phyloP scores from a whole-genome alignment of 2,888 invertebrate species.

The Thumatha senex region DNA sequence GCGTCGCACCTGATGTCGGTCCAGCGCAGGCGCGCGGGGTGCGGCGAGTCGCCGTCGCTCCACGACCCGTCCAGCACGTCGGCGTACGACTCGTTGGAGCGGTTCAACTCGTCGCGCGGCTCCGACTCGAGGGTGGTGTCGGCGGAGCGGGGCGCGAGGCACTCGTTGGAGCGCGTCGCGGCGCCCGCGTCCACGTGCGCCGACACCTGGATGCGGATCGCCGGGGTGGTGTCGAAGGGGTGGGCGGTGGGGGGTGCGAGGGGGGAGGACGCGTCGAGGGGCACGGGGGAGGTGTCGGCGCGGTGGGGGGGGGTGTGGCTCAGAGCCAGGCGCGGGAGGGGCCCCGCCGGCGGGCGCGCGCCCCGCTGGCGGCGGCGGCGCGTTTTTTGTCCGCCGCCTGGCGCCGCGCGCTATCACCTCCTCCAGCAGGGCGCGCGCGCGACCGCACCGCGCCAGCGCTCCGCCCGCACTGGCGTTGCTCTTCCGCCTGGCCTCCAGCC shows the following conservation, averaged over 20 bases:
- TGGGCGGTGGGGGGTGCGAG: neutral
- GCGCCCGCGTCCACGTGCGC: constrained; percentile 12
- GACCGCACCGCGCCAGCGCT: constrained; percentile 14
- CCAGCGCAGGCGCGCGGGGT: constrained; percentile 52
- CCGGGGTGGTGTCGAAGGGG: too few species aligned
- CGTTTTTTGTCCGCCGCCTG: constrained; percentile 86
- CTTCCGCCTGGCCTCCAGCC: constrained; percentile 33
- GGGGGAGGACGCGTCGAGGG: constrained; percentile 24
- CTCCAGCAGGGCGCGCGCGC: constrained; percentile 74
- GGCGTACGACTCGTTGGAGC: constrained; percentile 78
- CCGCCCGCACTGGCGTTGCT: constrained; percentile 24
- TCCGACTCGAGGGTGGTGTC: constrained; percentile 68
- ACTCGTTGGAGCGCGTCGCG: constrained; percentile 72
- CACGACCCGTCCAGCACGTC: constrained; percentile 71
- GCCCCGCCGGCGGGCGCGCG: constrained; percentile 80
- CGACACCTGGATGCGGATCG: too few species aligned
- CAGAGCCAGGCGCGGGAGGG: constrained; percentile 61
- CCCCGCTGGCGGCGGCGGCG: constrained; percentile 88
- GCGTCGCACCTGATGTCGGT: constrained; percentile 63
- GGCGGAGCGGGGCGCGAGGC: constrained; percentile 63
- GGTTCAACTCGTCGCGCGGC: constrained; percentile 60
- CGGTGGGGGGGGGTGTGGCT: too few species aligned
- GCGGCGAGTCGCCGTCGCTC: constrained; percentile 57
- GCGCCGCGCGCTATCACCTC: constrained; percentile 87
- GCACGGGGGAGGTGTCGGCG: constrained; percentile 31